Evolutionary conservation across 2,888 invertebrate genomes (phyloP).

Genomic region (Cheilosia vernalis): DNA sequence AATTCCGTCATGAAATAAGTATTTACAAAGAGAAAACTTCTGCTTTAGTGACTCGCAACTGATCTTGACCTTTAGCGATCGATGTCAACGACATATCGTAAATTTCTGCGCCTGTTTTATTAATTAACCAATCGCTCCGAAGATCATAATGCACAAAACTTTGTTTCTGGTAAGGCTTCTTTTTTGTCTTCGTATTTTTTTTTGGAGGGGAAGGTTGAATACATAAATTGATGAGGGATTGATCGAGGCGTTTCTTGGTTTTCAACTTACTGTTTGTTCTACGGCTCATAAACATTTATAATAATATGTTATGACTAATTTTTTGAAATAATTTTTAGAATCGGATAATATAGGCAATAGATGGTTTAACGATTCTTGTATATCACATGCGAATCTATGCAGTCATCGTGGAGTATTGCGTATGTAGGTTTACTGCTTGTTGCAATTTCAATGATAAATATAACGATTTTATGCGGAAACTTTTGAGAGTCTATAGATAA

Average conservation of each 20-base stretch:
- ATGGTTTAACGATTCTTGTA: slow-evolving; percentile 24
- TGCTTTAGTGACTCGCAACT: slow-evolving; percentile 37
- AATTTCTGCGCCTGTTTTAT: slow-evolving; percentile 50
- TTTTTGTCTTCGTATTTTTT: slow-evolving; percentile 18
- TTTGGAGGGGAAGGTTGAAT: slow-evolving; percentile 36
- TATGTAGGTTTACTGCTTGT: slow-evolving; percentile 53
- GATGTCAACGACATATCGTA: slow-evolving; percentile 61
- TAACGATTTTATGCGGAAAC: slow-evolving; percentile 50
- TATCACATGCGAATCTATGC: slow-evolving; percentile 19
- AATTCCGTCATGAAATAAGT: neutral
- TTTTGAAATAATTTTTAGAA: slow-evolving; percentile 36
- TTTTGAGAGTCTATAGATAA: slow-evolving; percentile 18
- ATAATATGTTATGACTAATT: slow-evolving; percentile 31
- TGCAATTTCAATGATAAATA: slow-evolving; percentile 33
- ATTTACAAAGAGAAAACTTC: slow-evolving; percentile 22
- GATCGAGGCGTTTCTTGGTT: slow-evolving; percentile 33
- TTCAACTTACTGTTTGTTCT: slow-evolving; percentile 9
- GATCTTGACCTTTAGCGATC: slow-evolving; percentile 69
- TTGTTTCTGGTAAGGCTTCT: slow-evolving; percentile 45
- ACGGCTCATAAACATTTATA: neutral
- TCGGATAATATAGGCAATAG: slow-evolving; percentile 15
- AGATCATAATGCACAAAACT: slow-evolving; percentile 27
- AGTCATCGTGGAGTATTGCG: slow-evolving; percentile 29
- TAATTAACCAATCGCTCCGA: slow-evolving; percentile 43
- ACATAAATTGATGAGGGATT: slow-evolving; percentile 25